A percentile compares a stretch with the other conserved stretches of the same genome.
phyloP scores from a whole-genome alignment of 2,797 vertebrate species.

The Chiropotes sagulatus region DNA sequence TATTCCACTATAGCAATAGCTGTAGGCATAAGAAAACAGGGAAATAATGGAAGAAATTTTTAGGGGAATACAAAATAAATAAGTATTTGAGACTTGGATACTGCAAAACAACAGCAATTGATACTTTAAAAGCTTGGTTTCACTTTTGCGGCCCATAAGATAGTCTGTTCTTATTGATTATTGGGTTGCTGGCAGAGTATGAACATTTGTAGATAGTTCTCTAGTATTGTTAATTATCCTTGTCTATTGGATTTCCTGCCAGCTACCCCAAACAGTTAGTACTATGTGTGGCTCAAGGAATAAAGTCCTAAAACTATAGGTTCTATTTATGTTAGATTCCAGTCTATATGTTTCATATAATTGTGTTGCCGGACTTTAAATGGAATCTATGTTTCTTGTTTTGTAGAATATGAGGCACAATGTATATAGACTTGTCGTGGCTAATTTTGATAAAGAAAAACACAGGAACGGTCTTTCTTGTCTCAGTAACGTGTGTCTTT shows the following conservation, averaged over 20 bases:
- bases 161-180: not conserved
- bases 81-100: not conserved
- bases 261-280: not conserved
- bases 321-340: not conserved
- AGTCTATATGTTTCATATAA: not conserved
- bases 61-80: constrained; percentile 8
- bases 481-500: not conserved
- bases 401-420: not conserved
- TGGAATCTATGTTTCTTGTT: not conserved
- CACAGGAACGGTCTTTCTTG: not conserved
- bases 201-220: not conserved
- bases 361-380: not conserved
- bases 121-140: not conserved
- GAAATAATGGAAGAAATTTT: constrained; percentile 1
- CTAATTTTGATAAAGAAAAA: not conserved
- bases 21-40: not conserved
- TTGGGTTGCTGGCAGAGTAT: not conserved
- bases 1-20: constrained; percentile 59
- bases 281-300: not conserved
- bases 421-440: not conserved
- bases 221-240: not conserved
- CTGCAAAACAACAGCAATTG: not conserved
- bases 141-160: not conserved
- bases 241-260: not conserved
- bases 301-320: not conserved